Evolutionary conservation across 2,113 vertebrate genomes (phyloP).

Genomic region (Varanus salvator): DNA sequence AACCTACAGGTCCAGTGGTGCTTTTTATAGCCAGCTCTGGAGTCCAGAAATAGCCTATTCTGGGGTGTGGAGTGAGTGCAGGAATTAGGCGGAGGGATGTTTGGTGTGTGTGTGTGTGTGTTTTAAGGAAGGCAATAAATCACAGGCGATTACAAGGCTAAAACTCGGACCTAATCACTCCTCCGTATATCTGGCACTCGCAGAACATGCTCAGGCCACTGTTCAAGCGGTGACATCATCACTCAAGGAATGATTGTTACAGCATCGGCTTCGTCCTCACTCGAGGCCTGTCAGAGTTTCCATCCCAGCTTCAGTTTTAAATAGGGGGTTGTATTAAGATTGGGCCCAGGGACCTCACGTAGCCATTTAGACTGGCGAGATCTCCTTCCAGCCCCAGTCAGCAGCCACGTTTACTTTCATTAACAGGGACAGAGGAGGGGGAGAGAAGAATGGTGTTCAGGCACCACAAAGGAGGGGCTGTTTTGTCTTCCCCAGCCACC

Average conservation of each 20-base stretch:
- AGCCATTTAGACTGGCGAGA: neutral
- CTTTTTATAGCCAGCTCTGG: conserved; percentile 19
- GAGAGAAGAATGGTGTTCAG: conserved; percentile 21
- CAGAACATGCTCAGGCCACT: neutral
- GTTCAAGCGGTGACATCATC: conserved; percentile 55
- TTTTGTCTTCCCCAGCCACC: too few relatives aligned
- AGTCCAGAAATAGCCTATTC: neutral
- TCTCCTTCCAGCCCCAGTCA: conserved; percentile 40
- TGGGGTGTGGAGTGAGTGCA: neutral
- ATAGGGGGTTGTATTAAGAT: conserved; percentile 36
- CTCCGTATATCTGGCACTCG: conserved; percentile 32
- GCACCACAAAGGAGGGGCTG: neutral
- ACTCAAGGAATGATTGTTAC: conserved; percentile 54
- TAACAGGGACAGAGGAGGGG: neutral
- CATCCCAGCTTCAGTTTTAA: conserved; percentile 24
- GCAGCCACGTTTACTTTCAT: conserved; percentile 33
- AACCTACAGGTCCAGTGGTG: neutral
- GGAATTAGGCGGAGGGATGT: neutral
- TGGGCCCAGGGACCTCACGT: conserved; percentile 48
- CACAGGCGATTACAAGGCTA: neutral
- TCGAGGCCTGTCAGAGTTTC: conserved; percentile 37
- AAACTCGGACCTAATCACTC: conserved; percentile 50
- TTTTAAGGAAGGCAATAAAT: conserved; percentile 35
- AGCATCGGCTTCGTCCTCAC: neutral
- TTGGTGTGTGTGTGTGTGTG: too few relatives aligned